phyloP scores from a whole-genome alignment of 1,140 invertebrate species.

The Brachionus sp. region DNA sequence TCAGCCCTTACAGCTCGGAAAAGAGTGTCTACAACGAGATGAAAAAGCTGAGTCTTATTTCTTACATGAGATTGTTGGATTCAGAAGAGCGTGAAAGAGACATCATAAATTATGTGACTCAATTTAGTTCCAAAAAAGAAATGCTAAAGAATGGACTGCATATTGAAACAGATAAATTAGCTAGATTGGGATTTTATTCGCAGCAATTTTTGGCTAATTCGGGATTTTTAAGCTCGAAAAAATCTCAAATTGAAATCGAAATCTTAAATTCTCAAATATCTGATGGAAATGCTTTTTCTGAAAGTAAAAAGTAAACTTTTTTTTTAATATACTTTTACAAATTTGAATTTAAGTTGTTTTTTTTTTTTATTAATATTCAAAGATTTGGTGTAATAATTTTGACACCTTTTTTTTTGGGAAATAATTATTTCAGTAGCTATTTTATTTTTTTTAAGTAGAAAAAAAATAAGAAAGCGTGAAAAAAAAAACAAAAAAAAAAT shows the following conservation, averaged over 20 bases:
- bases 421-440: no score
- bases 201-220: constrained; percentile 26
- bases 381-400: no score
- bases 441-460: no score
- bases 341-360: no score
- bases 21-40: constrained; percentile 42
- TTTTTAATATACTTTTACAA: neutral
- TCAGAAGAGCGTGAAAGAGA: constrained; percentile 14
- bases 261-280: neutral
- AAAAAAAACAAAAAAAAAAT: no score
- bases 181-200: constrained; percentile 14
- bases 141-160: constrained; percentile 11
- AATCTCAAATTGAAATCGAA: constrained; percentile 17
- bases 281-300: neutral
- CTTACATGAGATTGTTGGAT: constrained; percentile 2
- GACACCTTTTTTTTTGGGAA: no score
- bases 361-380: no score
- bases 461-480: no score
- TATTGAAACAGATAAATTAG: neutral
- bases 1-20: neutral
- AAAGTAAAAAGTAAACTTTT: neutral
- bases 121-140: constrained; percentile 6
- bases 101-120: constrained; percentile 11
- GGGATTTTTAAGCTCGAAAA: constrained; percentile 10
- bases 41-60: constrained; percentile 26